Evolutionary conservation across 23 tunicate species (phyloP).

Genomic region (Oikopleura albicans): DNA sequence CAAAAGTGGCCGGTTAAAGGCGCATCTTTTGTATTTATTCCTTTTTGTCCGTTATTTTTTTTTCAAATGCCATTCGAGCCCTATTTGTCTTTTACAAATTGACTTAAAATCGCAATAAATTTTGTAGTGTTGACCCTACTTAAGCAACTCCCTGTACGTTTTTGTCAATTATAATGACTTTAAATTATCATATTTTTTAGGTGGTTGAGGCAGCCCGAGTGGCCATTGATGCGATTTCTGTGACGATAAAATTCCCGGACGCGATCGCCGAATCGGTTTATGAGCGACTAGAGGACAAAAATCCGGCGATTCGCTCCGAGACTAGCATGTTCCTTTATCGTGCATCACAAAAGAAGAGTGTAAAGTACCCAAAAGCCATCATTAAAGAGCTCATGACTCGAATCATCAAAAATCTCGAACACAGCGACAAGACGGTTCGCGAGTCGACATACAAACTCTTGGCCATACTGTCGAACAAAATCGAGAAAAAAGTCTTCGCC

Average conservation of each 20-base stretch:
- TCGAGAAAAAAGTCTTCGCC: conserved; percentile 34
- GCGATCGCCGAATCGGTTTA: conserved; percentile 37
- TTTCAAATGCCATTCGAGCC: too few species aligned
- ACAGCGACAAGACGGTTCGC: conserved; percentile 55
- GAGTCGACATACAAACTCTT: conserved; percentile 59
- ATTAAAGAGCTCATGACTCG: conserved; percentile 28
- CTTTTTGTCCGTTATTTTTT: too few species aligned
- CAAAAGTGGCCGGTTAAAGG: too few species aligned
- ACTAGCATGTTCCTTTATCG: conserved; percentile 34
- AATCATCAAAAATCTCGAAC: conserved; percentile 45
- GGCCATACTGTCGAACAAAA: conserved; percentile 29
- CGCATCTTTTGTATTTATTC: too few species aligned
- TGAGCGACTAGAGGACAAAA: conserved; percentile 47
- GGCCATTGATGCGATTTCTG: conserved; percentile 44
- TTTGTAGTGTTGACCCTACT: too few species aligned
- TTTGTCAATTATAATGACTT: too few species aligned
- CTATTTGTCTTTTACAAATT: too few species aligned
- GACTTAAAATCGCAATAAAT: too few species aligned
- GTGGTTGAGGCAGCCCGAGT: conserved; percentile 47
- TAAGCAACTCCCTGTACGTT: too few species aligned
- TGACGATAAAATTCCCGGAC: conserved; percentile 19
- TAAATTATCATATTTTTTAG: neutral
- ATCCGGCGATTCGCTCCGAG: conserved; percentile 66
- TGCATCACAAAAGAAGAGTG: neutral
- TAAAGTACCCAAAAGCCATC: conserved; percentile 25